Percentiles rank a stretch among this genome's conserved stretches.
Evolutionary conservation across 2,888 invertebrate species (phyloP).

Genomic region (Temnothorax ravouxi): DNA sequence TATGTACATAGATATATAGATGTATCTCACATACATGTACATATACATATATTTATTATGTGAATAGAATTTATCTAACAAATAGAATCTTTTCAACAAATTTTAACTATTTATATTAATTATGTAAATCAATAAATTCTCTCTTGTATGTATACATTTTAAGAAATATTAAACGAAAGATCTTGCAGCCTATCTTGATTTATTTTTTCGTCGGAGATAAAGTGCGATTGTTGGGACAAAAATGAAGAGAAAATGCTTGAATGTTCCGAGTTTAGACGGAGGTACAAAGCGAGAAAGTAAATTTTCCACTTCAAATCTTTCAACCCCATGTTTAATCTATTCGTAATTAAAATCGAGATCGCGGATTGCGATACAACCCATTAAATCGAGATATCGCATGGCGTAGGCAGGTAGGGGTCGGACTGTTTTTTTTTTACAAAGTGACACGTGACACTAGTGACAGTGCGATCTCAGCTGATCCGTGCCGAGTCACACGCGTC

Average conservation of each 20-base stretch:
- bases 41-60: not conserved
- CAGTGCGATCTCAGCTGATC: not conserved
- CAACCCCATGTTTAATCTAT: too few species aligned
- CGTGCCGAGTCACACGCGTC: not conserved
- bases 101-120: constrained; percentile 17
- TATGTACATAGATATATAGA: too few species aligned
- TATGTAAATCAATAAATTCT: not conserved
- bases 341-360: too few species aligned
- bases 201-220: not conserved
- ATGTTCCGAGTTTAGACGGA: not conserved
- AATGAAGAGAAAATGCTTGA: not conserved
- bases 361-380: too few species aligned
- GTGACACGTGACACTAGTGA: too few species aligned
- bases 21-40: too few species aligned
- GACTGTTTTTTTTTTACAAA: too few species aligned
- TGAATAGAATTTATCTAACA: not conserved
- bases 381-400: too few species aligned
- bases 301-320: too few species aligned
- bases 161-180: constrained; percentile 3
- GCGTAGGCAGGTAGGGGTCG: too few species aligned
- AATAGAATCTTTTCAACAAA: not conserved
- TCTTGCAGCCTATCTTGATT: not conserved
- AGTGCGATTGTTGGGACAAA: not conserved
- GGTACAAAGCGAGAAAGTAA: not conserved
- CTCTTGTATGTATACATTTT: not conserved